Evolutionary conservation across 2,888 invertebrate species (phyloP).

Genomic region (Sialis fuliginosa): DNA sequence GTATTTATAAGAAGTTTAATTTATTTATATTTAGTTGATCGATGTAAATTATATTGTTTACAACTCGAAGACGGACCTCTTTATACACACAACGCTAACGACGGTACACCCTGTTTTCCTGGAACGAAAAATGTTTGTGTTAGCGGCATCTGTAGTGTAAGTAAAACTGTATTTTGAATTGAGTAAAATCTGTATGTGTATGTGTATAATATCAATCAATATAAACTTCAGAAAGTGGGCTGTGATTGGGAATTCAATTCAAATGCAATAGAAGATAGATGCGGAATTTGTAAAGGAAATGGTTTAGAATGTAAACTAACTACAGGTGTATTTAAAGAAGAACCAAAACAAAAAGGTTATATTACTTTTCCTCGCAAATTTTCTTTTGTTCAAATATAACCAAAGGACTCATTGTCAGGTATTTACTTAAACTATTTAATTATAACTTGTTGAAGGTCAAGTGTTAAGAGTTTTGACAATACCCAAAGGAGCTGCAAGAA

Average conservation of each 20-base stretch:
- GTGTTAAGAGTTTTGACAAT: slow-evolving; percentile 30
- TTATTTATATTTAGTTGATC: slow-evolving; percentile 23
- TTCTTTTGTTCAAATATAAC: slow-evolving; percentile 4
- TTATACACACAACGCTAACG: slow-evolving; percentile 36
- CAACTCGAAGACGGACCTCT: slow-evolving; percentile 37
- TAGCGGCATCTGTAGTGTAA: slow-evolving; percentile 40
- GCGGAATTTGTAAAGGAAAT: slow-evolving; percentile 51
- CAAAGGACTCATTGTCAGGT: neutral
- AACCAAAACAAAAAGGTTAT: neutral
- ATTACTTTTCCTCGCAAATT: neutral
- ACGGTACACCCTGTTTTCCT: slow-evolving; percentile 43
- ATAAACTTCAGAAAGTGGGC: slow-evolving; percentile 33
- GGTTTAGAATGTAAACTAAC: slow-evolving; percentile 40
- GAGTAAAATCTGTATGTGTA: neutral
- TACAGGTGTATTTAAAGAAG: neutral
- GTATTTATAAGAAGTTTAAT: no score
- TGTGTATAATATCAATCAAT: neutral
- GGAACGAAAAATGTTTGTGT: slow-evolving; percentile 46
- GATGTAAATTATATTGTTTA: slow-evolving; percentile 43
- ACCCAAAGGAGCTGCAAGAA: slow-evolving; percentile 38
- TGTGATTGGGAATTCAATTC: slow-evolving; percentile 49
- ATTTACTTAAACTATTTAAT: slow-evolving; percentile 2
- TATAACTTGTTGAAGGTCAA: neutral
- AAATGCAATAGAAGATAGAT: slow-evolving; percentile 42
- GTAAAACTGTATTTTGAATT: neutral